A percentile compares a stretch with the other conserved stretches of the same genome.
Evolutionary conservation across 2,888 invertebrate species (phyloP).

Genomic region (Euproctis similis): DNA sequence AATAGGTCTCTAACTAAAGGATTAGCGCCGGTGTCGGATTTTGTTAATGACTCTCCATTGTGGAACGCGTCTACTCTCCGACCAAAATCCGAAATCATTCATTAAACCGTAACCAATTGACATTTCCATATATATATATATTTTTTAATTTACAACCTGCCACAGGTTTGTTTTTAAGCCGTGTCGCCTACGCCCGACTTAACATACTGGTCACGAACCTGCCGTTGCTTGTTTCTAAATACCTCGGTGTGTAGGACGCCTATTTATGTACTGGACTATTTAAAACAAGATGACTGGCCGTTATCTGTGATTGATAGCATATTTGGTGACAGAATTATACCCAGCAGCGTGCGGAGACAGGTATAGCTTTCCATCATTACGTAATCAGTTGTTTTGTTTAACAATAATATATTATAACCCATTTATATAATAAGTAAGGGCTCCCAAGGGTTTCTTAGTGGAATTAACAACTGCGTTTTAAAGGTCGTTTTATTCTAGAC

Average conservation of each 20-base stretch:
- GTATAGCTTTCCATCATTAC: slow-evolving; percentile 3
- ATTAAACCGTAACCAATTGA: slow-evolving; percentile 58
- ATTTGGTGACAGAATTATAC: slow-evolving; percentile 14
- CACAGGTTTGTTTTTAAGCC: slow-evolving; percentile 39
- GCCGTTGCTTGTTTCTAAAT: slow-evolving; percentile 14
- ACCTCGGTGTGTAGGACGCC: slow-evolving; percentile 17
- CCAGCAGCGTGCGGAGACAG: slow-evolving; percentile 6
- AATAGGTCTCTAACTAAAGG: slow-evolving; percentile 70
- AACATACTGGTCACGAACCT: slow-evolving; percentile 23
- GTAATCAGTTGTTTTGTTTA: too few species aligned
- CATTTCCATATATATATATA: slow-evolving; percentile 44
- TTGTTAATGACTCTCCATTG: slow-evolving; percentile 65
- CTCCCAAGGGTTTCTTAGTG: too few species aligned
- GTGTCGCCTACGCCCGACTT: slow-evolving; percentile 36
- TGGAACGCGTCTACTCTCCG: slow-evolving; percentile 42
- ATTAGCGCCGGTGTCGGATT: slow-evolving; percentile 62
- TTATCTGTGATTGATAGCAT: slow-evolving; percentile 17
- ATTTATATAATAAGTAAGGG: too few species aligned
- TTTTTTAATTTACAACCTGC: slow-evolving; percentile 36
- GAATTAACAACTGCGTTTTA: too few species aligned
- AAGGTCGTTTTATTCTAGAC: too few species aligned
- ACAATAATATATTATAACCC: too few species aligned
- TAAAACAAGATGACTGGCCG: slow-evolving; percentile 18
- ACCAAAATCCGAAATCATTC: slow-evolving; percentile 66
- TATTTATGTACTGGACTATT: slow-evolving; percentile 6